Conservation (phyloP, 1,140 invertebrate species). For the Aphidius ervi region DNA sequence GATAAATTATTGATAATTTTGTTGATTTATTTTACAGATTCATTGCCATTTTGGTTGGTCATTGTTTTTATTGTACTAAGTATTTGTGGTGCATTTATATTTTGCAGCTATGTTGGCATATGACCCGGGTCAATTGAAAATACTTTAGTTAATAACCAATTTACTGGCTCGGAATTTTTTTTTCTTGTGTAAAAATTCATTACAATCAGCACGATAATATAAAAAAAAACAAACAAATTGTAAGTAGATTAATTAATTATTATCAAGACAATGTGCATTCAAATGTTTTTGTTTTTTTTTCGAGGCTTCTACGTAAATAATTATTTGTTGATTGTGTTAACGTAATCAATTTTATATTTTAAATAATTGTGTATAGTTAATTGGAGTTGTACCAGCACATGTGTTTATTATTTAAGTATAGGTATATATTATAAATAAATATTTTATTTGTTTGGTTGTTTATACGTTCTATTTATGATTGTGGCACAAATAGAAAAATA, state of each 20-base stretch:
- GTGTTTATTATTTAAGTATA: no score
- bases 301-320: no score
- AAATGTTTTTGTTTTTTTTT: no score
- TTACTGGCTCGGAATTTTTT: constrained; percentile 17
- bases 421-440: no score
- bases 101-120: constrained; percentile 77
- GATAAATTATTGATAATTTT: constrained; percentile 11
- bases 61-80: constrained; percentile 68
- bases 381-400: no score
- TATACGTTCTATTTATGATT: no score
- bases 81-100: constrained; percentile 69
- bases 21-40: constrained; percentile 58
- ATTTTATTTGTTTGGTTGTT: no score
- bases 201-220: background rate
- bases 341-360: background rate
- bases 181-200: constrained; percentile 11
- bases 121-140: constrained; percentile 51
- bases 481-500: no score
- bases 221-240: background rate
- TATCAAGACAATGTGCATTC: no score
- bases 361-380: background rate
- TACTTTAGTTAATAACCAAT: constrained; percentile 21
- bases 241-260: background rate
- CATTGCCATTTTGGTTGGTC: constrained; percentile 73
- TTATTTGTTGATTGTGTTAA: no score